Conservation (phyloP, 1,140 invertebrate genomes). For the Riptortus pedestris region DNA sequence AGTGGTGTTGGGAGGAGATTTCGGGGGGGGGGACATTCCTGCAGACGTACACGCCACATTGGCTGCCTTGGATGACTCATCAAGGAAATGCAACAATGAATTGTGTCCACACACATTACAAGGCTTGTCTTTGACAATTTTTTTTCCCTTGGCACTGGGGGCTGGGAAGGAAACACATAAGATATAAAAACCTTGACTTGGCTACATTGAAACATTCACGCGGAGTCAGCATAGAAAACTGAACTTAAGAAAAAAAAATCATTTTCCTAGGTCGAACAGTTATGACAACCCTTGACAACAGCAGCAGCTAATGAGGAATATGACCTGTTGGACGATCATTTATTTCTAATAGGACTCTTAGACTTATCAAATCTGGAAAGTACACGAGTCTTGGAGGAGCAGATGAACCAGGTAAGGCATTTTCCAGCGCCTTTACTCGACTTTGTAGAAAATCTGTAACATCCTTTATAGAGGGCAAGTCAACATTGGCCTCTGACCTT, state of each 20-base stretch:
- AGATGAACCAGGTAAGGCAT: background rate
- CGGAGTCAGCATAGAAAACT: background rate
- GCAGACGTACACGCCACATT: background rate
- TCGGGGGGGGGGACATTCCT: background rate
- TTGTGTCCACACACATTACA: background rate
- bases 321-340: background rate
- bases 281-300: background rate
- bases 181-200: background rate
- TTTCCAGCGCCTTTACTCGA: background rate
- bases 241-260: background rate
- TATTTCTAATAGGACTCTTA: background rate
- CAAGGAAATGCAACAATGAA: background rate
- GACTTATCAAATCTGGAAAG: background rate
- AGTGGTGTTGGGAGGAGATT: background rate
- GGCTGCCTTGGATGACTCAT: background rate
- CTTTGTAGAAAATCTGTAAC: background rate
- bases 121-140: background rate
- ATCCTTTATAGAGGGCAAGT: background rate
- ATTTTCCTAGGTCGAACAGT: background rate
- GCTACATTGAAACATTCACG: background rate
- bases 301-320: background rate
- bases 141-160: background rate
- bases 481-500: background rate
- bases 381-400: background rate
- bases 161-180: background rate